A percentile compares a stretch with the other conserved stretches of the same genome.
Evolutionary conservation across 2,113 vertebrate species (phyloP).

Genomic region (Etia nguti): DNA sequence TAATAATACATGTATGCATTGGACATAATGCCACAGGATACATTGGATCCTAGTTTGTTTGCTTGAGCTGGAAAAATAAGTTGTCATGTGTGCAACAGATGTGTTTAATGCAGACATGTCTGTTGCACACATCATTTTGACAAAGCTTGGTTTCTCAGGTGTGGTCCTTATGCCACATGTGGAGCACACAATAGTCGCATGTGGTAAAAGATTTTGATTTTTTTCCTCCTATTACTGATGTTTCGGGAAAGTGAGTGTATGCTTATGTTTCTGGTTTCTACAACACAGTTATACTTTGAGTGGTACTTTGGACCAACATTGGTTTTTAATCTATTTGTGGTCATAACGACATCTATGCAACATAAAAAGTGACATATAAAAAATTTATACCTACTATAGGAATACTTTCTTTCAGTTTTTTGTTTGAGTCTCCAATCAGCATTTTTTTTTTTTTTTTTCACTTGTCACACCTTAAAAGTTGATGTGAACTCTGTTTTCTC

Average conservation of each 20-base stretch:
- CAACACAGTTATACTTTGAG: no score
- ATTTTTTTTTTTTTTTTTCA: not conserved
- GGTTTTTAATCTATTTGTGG: not conserved
- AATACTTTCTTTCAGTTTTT: not conserved
- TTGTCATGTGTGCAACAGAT: not conserved
- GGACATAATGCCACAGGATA: not conserved
- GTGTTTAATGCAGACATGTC: not conserved
- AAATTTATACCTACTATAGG: not conserved
- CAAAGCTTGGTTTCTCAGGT: not conserved
- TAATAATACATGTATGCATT: not conserved
- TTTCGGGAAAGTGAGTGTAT: no score
- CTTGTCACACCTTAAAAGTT: not conserved
- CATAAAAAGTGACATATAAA: fast-evolving
- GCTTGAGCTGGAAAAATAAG: not conserved
- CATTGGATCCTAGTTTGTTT: not conserved
- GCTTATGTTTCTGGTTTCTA: no score
- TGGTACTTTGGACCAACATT: not conserved
- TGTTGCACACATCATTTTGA: not conserved
- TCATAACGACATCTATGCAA: not conserved
- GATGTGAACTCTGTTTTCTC: not conserved
- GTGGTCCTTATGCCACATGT: not conserved
- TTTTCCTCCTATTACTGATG: no score
- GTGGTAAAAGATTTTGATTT: not conserved
- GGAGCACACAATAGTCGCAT: no score
- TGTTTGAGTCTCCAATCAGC: not conserved